Evolutionary conservation across 2,113 vertebrate species (phyloP), one percentile per base, ranked within the genome.

Genomic region (Macroglossus sobrinus): DNA sequence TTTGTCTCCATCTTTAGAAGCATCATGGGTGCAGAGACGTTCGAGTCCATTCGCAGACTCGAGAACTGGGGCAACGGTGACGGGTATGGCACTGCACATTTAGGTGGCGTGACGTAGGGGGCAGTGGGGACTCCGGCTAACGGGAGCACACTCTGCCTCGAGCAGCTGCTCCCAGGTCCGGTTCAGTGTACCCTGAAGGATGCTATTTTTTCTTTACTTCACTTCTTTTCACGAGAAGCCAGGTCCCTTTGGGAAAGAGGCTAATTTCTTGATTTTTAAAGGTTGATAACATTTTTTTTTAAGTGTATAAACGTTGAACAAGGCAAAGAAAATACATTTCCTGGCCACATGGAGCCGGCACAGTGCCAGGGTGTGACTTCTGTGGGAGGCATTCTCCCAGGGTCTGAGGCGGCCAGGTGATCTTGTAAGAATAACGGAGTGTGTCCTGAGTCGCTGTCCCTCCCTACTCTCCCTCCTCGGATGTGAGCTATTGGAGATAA

Each of bases 211-310:
- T 5, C 28, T 28, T 28, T 22, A 2, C 28, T 82, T 75, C 43
- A 33, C 33, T 89, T 64, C 38, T 89, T 71, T 79, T 18, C 19
- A 12, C 87, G 18, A 85, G 59, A 87, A 78, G 16, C 71, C 50
- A 68, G 33, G 40, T 50, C 28, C 66, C 40, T 78, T 47, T 68
- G 35, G 59, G 24, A 19, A 18, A 33, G 30, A 81, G 50, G 45
- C 15, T 6, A 26, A 88, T 35, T 87, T 68, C 68, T 81, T 95
- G 80, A 63, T 94, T 81, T 95, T 93, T 76, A 61, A 87, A 89
- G 40, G 28, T 66, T 28, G 26, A 76, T 81, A 50, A 15, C 50
- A 61, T 85, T 47, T 84, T 91, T 72, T 66, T 3, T 19, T 18
- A 76, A 72, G n/a, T 28, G 15, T 61, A 13, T 33, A 61, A 88